Percentiles rank a stretch among this genome's conserved stretches.
Conservation (phyloP, 1,140 invertebrate genomes). For the Lordiphosa stackelbergi region DNA sequence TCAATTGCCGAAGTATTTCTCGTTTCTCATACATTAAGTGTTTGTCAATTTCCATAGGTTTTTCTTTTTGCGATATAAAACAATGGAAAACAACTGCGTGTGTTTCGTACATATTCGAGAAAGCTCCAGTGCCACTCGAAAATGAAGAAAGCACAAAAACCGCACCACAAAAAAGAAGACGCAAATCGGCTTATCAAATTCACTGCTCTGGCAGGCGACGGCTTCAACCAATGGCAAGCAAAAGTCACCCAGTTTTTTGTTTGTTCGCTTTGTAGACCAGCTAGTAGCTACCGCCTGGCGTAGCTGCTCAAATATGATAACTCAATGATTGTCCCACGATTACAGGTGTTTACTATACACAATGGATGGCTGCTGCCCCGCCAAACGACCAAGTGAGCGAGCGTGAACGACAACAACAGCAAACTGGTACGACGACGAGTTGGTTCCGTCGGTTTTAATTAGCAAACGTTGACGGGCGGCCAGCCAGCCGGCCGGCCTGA, state of each 20-base stretch:
- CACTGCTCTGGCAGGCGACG: slow-evolving; percentile 20
- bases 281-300: slow-evolving; percentile 5
- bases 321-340: slow-evolving; percentile 59
- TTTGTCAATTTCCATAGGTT: too few species aligned
- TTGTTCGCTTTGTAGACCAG: background rate
- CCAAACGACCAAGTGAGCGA: slow-evolving; percentile 3
- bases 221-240: slow-evolving; percentile 33
- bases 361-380: slow-evolving; percentile 10
- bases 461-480: slow-evolving; percentile 40
- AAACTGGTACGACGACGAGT: slow-evolving; percentile 35
- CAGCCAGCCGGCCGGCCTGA: slow-evolving; percentile 16
- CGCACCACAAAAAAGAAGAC: slow-evolving; percentile 35
- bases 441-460: slow-evolving; percentile 59
- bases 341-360: slow-evolving; percentile 59
- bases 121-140: slow-evolving; percentile 28
- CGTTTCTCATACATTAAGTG: too few species aligned
- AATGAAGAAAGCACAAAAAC: slow-evolving; percentile 22
- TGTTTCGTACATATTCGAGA: slow-evolving; percentile 12
- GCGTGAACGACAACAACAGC: slow-evolving; percentile 11
- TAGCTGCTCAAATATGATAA: slow-evolving; percentile 58
- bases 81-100: background rate
- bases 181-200: slow-evolving; percentile 71
- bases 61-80: too few species aligned
- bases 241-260: slow-evolving; percentile 35
- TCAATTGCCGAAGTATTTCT: background rate